Conservation (phyloP, 2,797 vertebrate genomes). For the Centroberyx gerrardi region DNA sequence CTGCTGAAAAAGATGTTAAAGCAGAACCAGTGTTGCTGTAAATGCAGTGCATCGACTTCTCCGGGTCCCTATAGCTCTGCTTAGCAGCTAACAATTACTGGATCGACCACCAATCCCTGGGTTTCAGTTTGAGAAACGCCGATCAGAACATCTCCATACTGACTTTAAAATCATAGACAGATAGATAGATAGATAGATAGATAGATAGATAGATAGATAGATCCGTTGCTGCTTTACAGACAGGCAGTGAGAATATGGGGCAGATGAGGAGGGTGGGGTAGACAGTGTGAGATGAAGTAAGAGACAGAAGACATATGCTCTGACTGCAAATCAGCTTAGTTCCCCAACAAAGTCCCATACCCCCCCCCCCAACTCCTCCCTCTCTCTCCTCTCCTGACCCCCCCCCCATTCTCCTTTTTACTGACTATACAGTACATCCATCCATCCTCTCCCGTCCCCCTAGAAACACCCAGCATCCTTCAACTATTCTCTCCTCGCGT, state of each 20-base stretch:
- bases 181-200: constrained; percentile 9
- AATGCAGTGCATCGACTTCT: too few species aligned
- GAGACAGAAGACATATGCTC: constrained; percentile 68
- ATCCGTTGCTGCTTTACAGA: background rate
- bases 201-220: background rate
- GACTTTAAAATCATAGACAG: too few species aligned
- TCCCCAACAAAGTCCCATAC: constrained; percentile 60
- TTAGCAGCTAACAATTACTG: too few species aligned
- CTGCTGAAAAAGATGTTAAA: too few species aligned
- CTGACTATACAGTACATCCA: background rate
- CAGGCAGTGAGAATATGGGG: constrained; percentile 12
- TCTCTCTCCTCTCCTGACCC: constrained; percentile 8
- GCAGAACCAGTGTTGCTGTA: too few species aligned
- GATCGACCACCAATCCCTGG: too few species aligned
- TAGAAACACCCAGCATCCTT: constrained; percentile 17
- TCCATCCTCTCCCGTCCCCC: constrained; percentile 13
- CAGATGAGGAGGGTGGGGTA: constrained; percentile 30
- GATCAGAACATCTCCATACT: too few species aligned
- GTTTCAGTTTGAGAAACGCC: too few species aligned
- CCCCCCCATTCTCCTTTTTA: constrained; percentile 10
- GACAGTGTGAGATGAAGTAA: constrained; percentile 41
- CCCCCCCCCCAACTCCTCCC: constrained; percentile 17
- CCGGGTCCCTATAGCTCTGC: too few species aligned
- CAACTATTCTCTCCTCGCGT: background rate
- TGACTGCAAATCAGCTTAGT: constrained; percentile 78